Base-by-base conservation (phyloP, 2,113 vertebrate genomes). In the Bufo bufo region DNA sequence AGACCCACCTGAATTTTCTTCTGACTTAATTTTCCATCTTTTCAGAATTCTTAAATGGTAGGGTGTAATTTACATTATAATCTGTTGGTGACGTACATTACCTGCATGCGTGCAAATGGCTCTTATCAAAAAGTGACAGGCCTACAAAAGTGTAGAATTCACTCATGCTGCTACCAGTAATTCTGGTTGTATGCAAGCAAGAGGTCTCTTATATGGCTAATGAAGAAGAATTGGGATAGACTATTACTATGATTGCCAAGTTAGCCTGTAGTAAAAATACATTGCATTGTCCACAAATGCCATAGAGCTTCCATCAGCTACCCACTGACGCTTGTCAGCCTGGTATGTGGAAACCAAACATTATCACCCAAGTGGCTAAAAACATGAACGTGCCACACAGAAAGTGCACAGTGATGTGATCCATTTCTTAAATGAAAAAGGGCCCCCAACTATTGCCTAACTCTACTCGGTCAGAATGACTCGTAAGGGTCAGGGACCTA, bases 61-160 rank as follows among this genome's bases (percentile, higher is more conserved):
- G 12, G 6, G 12, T 20, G 50, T 56, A 23, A 78, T 78, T 78
- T 56, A 78, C 77, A 78, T 78, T 50, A 78, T 78, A 56, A 78
- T 56, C 77, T 56, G 77, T 6, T 1, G 20, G 50, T 78, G 77
- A 56, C 50, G 50, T 56, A 56, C 50, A 56, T 56, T 54, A 78
- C 50, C 77, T 23, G 77, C 50, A 50, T 78, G 50, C 11, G 56
- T 78, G 50, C 49, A 52, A 78, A 52, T 54, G 13, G 77, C 23
- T 78, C 20, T 54, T 78, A 78, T 78, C 20, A 56, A 78, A 78
- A 54, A 23, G 20, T 54, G 77, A 78, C 77, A 54, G 49, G 19
- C 8, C 50, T 23, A 54, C 8, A 56, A 52, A 78, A 54, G 23
- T 54, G 74, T 50, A 0, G 23, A 77, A n/a, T 19, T 78, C 77